Percentiles rank a stretch among this genome's conserved stretches.
phyloP scores from a whole-genome alignment of 2,113 vertebrate genomes.

The Dendrocopos noguchii region DNA sequence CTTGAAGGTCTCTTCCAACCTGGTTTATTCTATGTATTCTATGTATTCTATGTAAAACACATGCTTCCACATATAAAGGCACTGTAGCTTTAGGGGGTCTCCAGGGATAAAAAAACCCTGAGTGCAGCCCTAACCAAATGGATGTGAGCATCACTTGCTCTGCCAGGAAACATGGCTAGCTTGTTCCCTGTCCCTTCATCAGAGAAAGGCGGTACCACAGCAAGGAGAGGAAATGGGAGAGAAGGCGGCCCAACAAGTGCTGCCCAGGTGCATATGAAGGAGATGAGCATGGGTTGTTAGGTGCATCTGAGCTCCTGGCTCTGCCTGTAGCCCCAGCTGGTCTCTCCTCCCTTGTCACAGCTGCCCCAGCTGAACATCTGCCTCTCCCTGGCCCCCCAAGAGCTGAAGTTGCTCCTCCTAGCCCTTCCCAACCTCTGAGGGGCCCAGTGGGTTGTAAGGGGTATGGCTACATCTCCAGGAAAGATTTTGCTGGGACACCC shows the following conservation, averaged over 20 bases:
- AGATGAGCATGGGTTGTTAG: too few relatives aligned
- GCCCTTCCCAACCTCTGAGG: background rate
- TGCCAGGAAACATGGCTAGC: background rate
- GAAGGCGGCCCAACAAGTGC: accelerated
- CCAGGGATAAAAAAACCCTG: background rate
- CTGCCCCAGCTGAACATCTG: accelerated
- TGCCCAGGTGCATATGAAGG: accelerated
- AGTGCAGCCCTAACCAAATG: background rate
- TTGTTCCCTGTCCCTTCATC: too few relatives aligned
- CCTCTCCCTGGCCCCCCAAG: background rate
- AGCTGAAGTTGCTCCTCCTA: background rate
- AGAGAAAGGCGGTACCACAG: background rate
- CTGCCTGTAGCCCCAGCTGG: accelerated
- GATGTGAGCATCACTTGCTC: background rate
- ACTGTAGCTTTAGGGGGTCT: background rate
- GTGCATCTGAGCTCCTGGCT: background rate
- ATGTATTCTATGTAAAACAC: too few relatives aligned
- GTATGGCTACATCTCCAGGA: background rate
- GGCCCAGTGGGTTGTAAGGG: accelerated
- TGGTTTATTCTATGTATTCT: too few relatives aligned
- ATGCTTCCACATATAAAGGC: background rate
- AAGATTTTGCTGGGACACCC: background rate
- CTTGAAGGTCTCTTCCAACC: too few relatives aligned
- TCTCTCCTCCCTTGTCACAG: background rate
- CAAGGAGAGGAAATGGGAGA: background rate